These are phyloP conservation scores for Sebastes fasciatus DNA, from an alignment of 2,113 vertebrate genomes.

Conservation along the genomic window DNA sequence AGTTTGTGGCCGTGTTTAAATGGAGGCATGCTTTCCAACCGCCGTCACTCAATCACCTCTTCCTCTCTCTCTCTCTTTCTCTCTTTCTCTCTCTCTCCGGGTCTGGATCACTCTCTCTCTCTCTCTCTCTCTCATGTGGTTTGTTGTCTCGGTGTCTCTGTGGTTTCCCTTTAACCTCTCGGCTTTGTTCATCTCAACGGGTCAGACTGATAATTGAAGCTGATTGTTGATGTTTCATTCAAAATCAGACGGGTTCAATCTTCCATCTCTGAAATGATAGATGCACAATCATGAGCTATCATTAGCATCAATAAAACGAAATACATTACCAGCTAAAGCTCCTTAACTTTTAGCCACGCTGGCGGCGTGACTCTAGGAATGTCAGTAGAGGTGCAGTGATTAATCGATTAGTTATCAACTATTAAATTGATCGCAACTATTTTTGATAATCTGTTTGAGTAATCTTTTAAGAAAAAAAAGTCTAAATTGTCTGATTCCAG, in stretches of 20 bases:
- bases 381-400: too few species aligned
- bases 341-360: not conserved
- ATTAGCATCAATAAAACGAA: not conserved
- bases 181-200: not conserved
- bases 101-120: not conserved
- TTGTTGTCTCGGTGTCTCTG: not conserved
- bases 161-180: constrained; percentile 7
- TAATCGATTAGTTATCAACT: too few species aligned
- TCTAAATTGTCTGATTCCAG: too few species aligned
- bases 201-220: constrained; percentile 17
- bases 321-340: not conserved
- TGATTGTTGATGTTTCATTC: constrained; percentile 22
- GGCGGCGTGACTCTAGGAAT: not conserved
- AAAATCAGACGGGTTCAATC: constrained; percentile 2
- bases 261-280: not conserved
- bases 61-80: constrained; percentile 10
- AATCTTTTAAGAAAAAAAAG: too few species aligned
- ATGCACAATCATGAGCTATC: not conserved
- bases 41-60: constrained; percentile 52
- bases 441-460: too few species aligned
- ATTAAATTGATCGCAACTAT: too few species aligned
- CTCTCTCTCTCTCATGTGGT: constrained; percentile 12
- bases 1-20: constrained; percentile 38
- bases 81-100: not conserved
- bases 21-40: constrained; percentile 50